These are phyloP conservation scores for Bubo bubo DNA, from an alignment of 2,113 vertebrate species.

Conservation along the genomic window DNA sequence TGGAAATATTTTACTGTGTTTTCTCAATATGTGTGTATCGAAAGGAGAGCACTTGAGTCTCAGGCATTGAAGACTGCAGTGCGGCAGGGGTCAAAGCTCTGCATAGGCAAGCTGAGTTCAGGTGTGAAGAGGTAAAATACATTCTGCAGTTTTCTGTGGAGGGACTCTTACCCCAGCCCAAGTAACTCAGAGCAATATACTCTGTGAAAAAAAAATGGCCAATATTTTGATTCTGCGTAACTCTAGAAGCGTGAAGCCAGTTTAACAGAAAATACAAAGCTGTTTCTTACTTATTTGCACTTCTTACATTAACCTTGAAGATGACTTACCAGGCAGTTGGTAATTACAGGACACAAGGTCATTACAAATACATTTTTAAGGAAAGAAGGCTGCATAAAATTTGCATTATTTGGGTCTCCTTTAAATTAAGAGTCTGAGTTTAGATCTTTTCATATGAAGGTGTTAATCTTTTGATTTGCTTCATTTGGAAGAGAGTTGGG, in stretches of 20 bases:
- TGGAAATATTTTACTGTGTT: background rate
- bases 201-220: background rate
- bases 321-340: background rate
- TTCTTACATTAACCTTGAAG: background rate
- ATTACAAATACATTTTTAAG: background rate
- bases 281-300: background rate
- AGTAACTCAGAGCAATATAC: background rate
- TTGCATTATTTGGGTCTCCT: background rate
- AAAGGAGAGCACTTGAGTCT: background rate
- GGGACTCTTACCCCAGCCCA: background rate
- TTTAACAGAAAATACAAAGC: background rate
- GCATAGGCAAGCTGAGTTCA: background rate
- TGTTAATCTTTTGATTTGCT: background rate
- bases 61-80: fast-evolving
- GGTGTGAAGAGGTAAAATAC: background rate
- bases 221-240: background rate
- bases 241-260: background rate
- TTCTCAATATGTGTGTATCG: background rate
- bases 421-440: background rate
- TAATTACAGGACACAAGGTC: background rate
- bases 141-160: background rate
- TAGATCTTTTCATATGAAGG: background rate
- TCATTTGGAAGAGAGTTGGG: background rate
- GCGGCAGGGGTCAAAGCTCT: background rate
- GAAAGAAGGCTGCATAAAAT: background rate